Conservation (phyloP, 2,888 invertebrate genomes). For the Drosophila colorata region DNA sequence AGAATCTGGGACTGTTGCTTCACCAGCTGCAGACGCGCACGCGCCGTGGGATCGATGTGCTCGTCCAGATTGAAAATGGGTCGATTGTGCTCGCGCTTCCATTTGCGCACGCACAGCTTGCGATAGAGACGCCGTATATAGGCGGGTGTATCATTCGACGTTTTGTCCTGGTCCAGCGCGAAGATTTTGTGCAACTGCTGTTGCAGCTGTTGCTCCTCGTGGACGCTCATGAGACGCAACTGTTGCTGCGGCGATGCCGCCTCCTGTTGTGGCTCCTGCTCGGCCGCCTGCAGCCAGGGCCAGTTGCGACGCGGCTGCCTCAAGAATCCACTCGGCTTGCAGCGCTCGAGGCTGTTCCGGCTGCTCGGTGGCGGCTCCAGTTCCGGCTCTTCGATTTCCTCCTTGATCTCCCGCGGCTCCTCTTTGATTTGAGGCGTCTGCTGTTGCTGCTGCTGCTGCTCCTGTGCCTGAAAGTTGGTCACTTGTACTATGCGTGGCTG, state of each 20-base stretch:
- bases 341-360: slow-evolving; percentile 50
- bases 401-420: slow-evolving; percentile 54
- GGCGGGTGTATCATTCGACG: slow-evolving; percentile 77
- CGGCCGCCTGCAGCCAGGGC: slow-evolving; percentile 85
- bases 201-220: slow-evolving; percentile 82
- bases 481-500: slow-evolving; percentile 84
- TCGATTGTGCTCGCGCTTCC: slow-evolving; percentile 87
- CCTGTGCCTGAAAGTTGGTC: slow-evolving; percentile 83
- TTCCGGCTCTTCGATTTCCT: slow-evolving; percentile 40
- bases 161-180: slow-evolving; percentile 59
- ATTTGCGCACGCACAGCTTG: slow-evolving; percentile 87
- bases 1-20: slow-evolving; percentile 71
- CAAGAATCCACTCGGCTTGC: slow-evolving; percentile 84
- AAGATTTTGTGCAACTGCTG: slow-evolving; percentile 79
- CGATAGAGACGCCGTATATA: slow-evolving; percentile 86
- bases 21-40: slow-evolving; percentile 35
- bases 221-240: slow-evolving; percentile 79
- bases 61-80: slow-evolving; percentile 87
- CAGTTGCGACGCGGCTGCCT: slow-evolving; percentile 82
- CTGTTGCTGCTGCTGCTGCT: slow-evolving; percentile 17
- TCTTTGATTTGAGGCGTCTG: slow-evolving; percentile 46
- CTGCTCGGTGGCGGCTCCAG: slow-evolving; percentile 11
- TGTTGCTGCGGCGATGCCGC: slow-evolving; percentile 35
- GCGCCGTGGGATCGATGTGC: slow-evolving; percentile 53
- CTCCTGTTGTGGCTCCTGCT: slow-evolving; percentile 26